Evolutionary conservation across 2,113 vertebrate genomes (phyloP).

Genomic region (Mystacornis crossleyi): DNA sequence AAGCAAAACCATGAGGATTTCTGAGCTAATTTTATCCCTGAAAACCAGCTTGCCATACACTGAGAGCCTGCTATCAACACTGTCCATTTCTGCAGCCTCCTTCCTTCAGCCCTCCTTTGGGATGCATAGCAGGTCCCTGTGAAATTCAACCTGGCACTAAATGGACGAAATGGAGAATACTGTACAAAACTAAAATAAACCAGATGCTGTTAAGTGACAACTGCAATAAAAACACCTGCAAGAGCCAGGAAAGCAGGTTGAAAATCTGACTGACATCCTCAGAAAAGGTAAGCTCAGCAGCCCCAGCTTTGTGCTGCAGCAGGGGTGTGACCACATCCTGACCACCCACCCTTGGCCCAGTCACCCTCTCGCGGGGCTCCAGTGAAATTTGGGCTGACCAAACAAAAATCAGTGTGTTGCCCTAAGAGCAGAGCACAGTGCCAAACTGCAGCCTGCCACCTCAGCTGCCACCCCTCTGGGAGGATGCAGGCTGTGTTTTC

Average conservation of each 20-base stretch:
- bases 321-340: background rate
- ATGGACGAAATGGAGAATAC: background rate
- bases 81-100: background rate
- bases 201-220: background rate
- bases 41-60: background rate
- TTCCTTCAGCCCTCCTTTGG: background rate
- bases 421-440: background rate
- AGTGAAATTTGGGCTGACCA: background rate
- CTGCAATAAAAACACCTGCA: background rate
- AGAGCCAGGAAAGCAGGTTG: background rate
- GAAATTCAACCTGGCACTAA: background rate
- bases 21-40: constrained; percentile 20
- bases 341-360: background rate
- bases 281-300: background rate
- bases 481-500: background rate
- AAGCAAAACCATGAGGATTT: background rate
- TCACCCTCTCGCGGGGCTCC: rapidly evolving
- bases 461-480: background rate
- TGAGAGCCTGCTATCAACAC: background rate
- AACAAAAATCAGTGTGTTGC: rapidly evolving
- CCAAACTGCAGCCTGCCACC: background rate
- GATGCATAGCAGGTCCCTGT: background rate
- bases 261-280: background rate
- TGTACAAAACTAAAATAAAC: background rate
- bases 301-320: background rate